phyloP scores from a whole-genome alignment of 2,113 vertebrate species.

The Poicephalus gulielmi region DNA sequence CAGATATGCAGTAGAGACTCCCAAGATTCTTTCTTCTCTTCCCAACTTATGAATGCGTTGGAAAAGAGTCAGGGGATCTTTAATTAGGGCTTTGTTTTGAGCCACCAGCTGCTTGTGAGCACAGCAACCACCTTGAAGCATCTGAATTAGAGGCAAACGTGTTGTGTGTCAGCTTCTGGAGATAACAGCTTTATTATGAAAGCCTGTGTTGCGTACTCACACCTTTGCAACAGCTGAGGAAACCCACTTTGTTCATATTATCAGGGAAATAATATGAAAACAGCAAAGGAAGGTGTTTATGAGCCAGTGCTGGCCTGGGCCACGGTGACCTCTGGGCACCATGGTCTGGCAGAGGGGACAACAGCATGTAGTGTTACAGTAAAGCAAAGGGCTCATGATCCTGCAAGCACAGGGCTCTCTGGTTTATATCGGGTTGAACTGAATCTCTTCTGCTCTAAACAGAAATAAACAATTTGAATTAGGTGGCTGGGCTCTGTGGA shows the following conservation, averaged over 20 bases:
- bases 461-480: background rate
- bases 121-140: background rate
- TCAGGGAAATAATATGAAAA: background rate
- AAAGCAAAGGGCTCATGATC: background rate
- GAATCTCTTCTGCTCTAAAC: background rate
- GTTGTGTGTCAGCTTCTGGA: background rate
- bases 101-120: background rate
- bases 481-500: background rate
- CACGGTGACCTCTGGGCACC: fast-evolving
- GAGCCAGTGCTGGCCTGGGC: background rate
- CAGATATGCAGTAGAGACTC: background rate
- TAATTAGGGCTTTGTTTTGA: background rate
- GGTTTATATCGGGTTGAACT: background rate
- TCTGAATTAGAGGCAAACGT: background rate
- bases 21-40: background rate
- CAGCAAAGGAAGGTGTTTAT: background rate
- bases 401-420: background rate
- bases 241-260: background rate
- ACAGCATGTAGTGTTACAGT: fast-evolving
- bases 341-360: background rate
- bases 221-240: background rate
- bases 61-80: background rate
- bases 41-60: background rate
- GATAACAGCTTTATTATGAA: background rate
- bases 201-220: background rate